These are phyloP conservation scores for Tragelaphus buxtoni DNA, from an alignment of 2,113 vertebrate species.

Conservation along the genomic window DNA sequence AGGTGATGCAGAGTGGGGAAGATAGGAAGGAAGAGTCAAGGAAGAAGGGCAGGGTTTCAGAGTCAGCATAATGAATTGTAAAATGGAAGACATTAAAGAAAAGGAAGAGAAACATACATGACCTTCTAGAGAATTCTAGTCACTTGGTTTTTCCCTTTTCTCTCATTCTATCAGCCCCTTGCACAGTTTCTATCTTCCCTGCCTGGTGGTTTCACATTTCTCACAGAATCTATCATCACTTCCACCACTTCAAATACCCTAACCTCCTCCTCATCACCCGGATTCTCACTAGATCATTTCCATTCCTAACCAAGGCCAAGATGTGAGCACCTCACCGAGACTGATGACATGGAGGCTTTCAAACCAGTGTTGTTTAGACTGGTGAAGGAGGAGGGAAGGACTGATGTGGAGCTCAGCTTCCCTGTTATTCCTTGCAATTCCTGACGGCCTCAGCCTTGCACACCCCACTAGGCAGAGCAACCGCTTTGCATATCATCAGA, in stretches of 20 bases:
- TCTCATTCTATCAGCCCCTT: neutral
- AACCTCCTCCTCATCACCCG: neutral
- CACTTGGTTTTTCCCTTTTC: neutral
- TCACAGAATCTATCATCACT: neutral
- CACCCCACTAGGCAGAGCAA: neutral
- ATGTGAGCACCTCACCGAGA: neutral
- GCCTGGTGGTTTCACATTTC: neutral
- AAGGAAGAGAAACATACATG: neutral
- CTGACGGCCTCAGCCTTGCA: neutral
- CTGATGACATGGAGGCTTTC: neutral
- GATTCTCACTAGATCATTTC: neutral
- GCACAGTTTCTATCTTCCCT: neutral
- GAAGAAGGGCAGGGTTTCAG: neutral
- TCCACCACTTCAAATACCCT: neutral
- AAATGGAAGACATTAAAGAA: neutral
- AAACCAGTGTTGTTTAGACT: neutral
- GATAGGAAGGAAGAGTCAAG: neutral
- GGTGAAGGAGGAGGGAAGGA: neutral
- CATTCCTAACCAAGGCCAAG: neutral
- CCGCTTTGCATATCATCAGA: neutral
- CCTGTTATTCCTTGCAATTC: neutral
- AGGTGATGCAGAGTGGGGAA: neutral
- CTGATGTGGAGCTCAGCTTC: neutral
- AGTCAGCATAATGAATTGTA: neutral
- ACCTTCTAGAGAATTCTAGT: neutral